Base-by-base conservation (phyloP, 2,888 invertebrate species). In the Noctua comes region DNA sequence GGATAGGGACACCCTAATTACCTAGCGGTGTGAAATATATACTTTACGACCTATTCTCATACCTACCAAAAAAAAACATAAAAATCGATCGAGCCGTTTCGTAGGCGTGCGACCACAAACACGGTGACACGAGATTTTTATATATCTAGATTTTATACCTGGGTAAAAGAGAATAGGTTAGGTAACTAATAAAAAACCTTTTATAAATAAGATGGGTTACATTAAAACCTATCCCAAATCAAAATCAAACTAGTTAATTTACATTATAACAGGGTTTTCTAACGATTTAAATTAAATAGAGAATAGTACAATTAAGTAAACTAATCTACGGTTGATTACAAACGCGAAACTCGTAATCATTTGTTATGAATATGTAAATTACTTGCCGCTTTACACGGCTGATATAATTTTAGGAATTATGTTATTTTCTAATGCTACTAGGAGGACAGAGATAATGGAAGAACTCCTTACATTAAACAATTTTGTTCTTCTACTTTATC, bases 321-420 rank as follows among this genome's bases (percentile, higher is more conserved):
- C 51, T 62, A 80, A 62, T 73, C 68, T 51, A 11, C 36, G 48
- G 62, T 80, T 72, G 80, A 80, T 73, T 80, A 68, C 70, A 46
- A 18, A 46, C 43, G 72, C 77, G 72, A 7, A 73, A 72, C 72
- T 59, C 31, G n/a, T 69, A 27, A 69, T 51, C 36, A 51, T 69
- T 69, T 59, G 43, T 51, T 72, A 64, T 65, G n/a, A 72, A 72
- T 77, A 83, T 83, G 68, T 68, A 77, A 83, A 81, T 81, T 71
- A 36, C 18, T 68, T 11, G 24, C 46, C 11, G 62, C 16, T 43
- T 82, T 68, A 77, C 57, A 64, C 43, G 31, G 21, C 16, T 57
- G 36, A 48, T 74, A 54, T 73, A 62, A 54, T 68, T 73, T 62
- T 54, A 68, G 46, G 59, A 81, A 48, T 40, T 40, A n/a, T 75